A percentile compares a stretch with the other conserved stretches of the same genome.
Evolutionary conservation across 2,888 invertebrate species (phyloP).

Genomic region (Cepaea hortensis): DNA sequence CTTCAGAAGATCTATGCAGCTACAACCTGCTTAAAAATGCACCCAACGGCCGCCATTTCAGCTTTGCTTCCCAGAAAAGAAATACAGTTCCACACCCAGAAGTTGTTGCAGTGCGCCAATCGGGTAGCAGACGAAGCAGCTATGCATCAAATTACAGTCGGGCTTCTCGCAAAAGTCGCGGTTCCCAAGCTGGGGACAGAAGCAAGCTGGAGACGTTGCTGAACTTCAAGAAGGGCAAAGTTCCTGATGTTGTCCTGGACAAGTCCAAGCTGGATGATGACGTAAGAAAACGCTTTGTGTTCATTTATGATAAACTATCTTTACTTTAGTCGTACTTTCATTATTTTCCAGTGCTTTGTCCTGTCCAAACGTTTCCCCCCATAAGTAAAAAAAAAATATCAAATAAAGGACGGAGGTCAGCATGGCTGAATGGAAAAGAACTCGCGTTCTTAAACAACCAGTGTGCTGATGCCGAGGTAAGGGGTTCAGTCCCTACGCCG

Average conservation of each 20-base stretch:
- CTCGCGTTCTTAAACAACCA: too few species aligned
- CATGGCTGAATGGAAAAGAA: too few species aligned
- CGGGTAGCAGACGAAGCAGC: slow-evolving; percentile 62
- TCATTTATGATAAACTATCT: too few species aligned
- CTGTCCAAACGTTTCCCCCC: too few species aligned
- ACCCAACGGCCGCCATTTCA: slow-evolving; percentile 84
- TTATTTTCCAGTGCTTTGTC: too few species aligned
- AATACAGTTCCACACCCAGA: slow-evolving; percentile 77
- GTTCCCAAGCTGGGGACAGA: slow-evolving; percentile 82
- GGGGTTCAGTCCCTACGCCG: too few species aligned
- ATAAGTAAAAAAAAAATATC: too few species aligned
- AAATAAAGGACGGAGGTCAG: too few species aligned
- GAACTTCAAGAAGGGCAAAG: slow-evolving; percentile 68
- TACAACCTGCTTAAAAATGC: slow-evolving; percentile 80
- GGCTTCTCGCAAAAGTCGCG: slow-evolving; percentile 68
- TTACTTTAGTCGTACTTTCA: too few species aligned
- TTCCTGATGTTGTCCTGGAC: slow-evolving; percentile 75
- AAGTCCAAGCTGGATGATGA: slow-evolving; percentile 71
- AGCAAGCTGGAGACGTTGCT: slow-evolving; percentile 65
- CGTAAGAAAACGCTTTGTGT: slow-evolving; percentile 57
- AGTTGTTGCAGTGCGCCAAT: slow-evolving; percentile 43
- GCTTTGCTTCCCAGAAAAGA: slow-evolving; percentile 92
- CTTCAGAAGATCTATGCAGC: slow-evolving; percentile 88
- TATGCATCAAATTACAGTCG: slow-evolving; percentile 65
- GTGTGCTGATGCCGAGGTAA: too few species aligned